Evolutionary conservation across 1,140 invertebrate genomes (phyloP).

Genomic region (Diploscapter pachys): DNA sequence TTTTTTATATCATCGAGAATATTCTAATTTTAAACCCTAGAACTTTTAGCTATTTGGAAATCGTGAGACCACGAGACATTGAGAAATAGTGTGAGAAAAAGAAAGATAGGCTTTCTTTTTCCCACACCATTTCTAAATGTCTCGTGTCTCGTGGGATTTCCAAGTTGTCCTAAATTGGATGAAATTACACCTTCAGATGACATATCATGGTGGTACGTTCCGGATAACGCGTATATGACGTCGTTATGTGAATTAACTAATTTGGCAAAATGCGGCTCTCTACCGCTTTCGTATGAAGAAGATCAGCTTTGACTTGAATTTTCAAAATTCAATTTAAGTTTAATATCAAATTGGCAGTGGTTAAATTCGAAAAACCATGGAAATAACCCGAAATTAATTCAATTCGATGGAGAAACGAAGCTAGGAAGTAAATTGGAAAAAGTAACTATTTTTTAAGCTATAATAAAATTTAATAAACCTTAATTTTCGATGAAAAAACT

Average conservation of each 20-base stretch:
- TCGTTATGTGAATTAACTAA: conserved; percentile 29
- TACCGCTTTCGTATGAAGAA: conserved; percentile 34
- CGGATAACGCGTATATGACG: conserved; percentile 43
- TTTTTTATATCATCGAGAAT: too few relatives aligned
- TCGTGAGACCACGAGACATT: too few relatives aligned
- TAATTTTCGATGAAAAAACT: conserved; percentile 44
- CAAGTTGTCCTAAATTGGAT: too few relatives aligned
- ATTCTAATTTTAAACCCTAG: too few relatives aligned
- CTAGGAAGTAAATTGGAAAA: conserved; percentile 49
- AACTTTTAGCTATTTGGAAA: too few relatives aligned
- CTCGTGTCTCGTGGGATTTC: too few relatives aligned
- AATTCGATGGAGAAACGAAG: conserved; percentile 56
- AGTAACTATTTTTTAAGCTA: conserved; percentile 2
- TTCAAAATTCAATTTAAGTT: conserved; percentile 33
- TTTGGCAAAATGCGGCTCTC: conserved; percentile 34
- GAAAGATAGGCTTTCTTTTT: too few relatives aligned
- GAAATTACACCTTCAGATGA: background rate
- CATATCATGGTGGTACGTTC: conserved; percentile 42
- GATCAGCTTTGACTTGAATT: conserved; percentile 4
- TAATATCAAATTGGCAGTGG: conserved; percentile 56
- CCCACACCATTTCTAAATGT: too few relatives aligned
- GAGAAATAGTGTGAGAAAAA: too few relatives aligned
- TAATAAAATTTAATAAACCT: background rate
- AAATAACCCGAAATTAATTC: conserved; percentile 43
- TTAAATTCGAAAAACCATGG: conserved; percentile 30